phyloP scores from a whole-genome alignment of 2,797 vertebrate species.

The Mallotus villosus region DNA sequence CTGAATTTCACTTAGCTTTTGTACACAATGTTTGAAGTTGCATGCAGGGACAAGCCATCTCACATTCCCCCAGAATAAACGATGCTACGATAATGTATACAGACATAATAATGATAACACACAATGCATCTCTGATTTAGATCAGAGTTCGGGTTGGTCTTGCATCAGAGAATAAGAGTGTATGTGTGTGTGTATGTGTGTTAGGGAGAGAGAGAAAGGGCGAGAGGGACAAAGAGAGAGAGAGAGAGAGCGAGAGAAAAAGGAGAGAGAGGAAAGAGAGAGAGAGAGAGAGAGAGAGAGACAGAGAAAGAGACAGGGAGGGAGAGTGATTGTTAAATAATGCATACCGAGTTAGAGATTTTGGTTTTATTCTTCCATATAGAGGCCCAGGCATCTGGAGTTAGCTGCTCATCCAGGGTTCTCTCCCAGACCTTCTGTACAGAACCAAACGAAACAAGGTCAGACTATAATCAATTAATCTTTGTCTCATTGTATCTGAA shows the following conservation, averaged over 20 bases:
- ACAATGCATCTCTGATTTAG: slow-evolving; percentile 50
- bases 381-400: slow-evolving; percentile 78
- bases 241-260: too few relatives aligned
- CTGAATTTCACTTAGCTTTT: slow-evolving; percentile 66
- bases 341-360: slow-evolving; percentile 75
- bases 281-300: not conserved
- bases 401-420: slow-evolving; percentile 77
- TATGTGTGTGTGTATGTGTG: not conserved
- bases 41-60: slow-evolving; percentile 71
- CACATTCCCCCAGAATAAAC: slow-evolving; percentile 74
- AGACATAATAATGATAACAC: slow-evolving; percentile 77
- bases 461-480: not conserved
- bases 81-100: slow-evolving; percentile 73
- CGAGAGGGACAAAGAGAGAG: too few relatives aligned
- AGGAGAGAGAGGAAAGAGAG: not conserved
- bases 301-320: not conserved
- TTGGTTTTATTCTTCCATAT: slow-evolving; percentile 82
- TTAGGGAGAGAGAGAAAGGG: not conserved
- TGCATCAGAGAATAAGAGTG: slow-evolving; percentile 55
- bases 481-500: too few relatives aligned
- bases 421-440: slow-evolving; percentile 75
- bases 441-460: slow-evolving; percentile 14
- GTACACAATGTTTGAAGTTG: slow-evolving; percentile 72
- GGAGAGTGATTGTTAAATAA: slow-evolving; percentile 7
- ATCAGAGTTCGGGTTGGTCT: slow-evolving; percentile 61